These are phyloP conservation scores for Sepioteuthis lessoniana DNA, from an alignment of 2,888 invertebrate genomes.

Conservation along the genomic window DNA sequence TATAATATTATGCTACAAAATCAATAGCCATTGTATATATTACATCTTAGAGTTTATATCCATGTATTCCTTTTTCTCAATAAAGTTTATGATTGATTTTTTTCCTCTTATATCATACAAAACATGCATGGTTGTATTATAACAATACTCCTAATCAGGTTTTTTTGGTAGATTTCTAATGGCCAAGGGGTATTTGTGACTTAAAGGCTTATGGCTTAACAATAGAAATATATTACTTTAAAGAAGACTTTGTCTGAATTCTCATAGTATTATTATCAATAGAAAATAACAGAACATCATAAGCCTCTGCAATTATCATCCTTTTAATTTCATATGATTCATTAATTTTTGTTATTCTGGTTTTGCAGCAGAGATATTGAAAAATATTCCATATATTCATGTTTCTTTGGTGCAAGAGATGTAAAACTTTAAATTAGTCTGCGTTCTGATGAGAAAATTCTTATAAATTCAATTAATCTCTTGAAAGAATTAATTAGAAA, in stretches of 20 bases:
- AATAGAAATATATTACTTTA: not conserved
- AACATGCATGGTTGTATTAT: not conserved
- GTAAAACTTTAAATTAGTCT: too few relatives aligned
- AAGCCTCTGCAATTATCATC: not conserved
- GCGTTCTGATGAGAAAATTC: too few relatives aligned
- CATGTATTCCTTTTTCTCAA: constrained; percentile 21
- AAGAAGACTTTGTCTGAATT: not conserved
- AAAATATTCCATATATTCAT: not conserved
- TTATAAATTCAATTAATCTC: too few relatives aligned
- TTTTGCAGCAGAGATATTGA: not conserved
- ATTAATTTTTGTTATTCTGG: not conserved
- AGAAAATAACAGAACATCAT: not conserved
- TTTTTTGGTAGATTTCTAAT: not conserved
- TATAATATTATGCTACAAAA: constrained; percentile 1
- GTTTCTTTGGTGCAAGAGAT: too few relatives aligned
- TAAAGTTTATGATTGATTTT: constrained; percentile 13
- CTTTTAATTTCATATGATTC: not conserved
- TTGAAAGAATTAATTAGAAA: too few relatives aligned
- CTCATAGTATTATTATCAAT: not conserved
- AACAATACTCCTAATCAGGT: constrained; percentile 33
- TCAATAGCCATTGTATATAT: not conserved
- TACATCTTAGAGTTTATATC: not conserved
- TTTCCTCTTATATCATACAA: not conserved
- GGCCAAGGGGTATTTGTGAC: not conserved
- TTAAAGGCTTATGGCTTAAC: not conserved